Conservation (phyloP, 2,888 invertebrate genomes). For the Melanargia galathea region DNA sequence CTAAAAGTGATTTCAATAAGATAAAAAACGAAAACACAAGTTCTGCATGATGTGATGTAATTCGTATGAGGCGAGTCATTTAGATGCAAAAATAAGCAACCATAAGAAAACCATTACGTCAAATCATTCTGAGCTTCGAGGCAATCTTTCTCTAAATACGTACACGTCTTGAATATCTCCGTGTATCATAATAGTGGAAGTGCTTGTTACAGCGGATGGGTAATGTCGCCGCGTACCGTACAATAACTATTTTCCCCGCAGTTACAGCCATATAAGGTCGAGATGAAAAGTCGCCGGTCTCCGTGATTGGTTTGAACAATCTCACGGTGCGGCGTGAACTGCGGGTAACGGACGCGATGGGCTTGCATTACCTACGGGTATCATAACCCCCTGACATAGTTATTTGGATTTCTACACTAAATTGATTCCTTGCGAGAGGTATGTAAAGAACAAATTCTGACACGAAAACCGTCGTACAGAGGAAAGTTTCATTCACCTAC, state of each 20-base stretch:
- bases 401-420: constrained; percentile 61
- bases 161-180: constrained; percentile 21
- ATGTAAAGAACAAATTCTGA: neutral
- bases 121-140: constrained; percentile 1
- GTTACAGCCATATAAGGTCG: constrained; percentile 59
- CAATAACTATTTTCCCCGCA: constrained; percentile 44
- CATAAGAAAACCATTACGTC: constrained; percentile 18
- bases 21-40: neutral
- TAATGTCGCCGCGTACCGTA: constrained; percentile 34
- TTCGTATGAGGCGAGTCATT: neutral
- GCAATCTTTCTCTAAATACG: constrained; percentile 25
- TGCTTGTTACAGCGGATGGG: constrained; percentile 27
- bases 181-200: constrained; percentile 24
- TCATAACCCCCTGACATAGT: constrained; percentile 76
- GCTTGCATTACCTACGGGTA: constrained; percentile 65
- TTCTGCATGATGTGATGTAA: neutral
- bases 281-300: constrained; percentile 62
- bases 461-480: too few relatives aligned
- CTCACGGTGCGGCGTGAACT: constrained; percentile 68
- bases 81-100: constrained; percentile 7
- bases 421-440: constrained; percentile 59
- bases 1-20: neutral
- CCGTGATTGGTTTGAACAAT: constrained; percentile 71
- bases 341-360: constrained; percentile 60
- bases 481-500: too few relatives aligned